A percentile compares a stretch with the other conserved stretches of the same genome.
phyloP scores from a whole-genome alignment of 2,797 vertebrate species.

The Discoglossus pictus region DNA sequence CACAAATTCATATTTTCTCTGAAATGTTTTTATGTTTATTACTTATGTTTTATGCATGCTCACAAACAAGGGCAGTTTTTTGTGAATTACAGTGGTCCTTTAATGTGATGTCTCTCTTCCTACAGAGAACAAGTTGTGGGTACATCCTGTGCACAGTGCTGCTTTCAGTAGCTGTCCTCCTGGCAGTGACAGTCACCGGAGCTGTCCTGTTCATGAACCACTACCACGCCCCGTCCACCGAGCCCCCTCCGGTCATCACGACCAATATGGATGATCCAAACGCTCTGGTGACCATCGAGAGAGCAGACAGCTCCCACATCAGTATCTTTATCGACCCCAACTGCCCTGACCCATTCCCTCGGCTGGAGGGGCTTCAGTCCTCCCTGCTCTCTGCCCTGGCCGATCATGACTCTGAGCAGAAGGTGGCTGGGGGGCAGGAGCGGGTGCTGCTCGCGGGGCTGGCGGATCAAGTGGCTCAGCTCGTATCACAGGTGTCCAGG shows the following conservation, averaged over 20 bases:
- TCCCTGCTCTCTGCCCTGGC: constrained; percentile 84
- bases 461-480: constrained; percentile 88
- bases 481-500: constrained; percentile 83
- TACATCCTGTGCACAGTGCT: constrained; percentile 90
- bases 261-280: constrained; percentile 91
- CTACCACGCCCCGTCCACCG: constrained; percentile 81
- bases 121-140: constrained; percentile 88
- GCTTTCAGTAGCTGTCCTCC: constrained; percentile 87
- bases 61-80: no score
- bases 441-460: constrained; percentile 83
- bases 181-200: constrained; percentile 88
- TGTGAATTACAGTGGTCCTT: no score
- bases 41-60: no score
- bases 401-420: constrained; percentile 79
- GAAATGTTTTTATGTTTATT: no score
- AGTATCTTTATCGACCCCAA: constrained; percentile 97
- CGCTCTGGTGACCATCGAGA: constrained; percentile 92
- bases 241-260: constrained; percentile 85
- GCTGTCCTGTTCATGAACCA: constrained; percentile 96
- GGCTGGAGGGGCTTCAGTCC: constrained; percentile 87
- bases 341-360: constrained; percentile 88
- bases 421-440: constrained; percentile 82
- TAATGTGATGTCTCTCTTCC: neutral
- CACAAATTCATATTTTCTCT: no score
- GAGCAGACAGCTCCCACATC: constrained; percentile 88